Percentiles rank a stretch among this genome's conserved stretches.
Evolutionary conservation across 2,888 invertebrate genomes (phyloP).

Genomic region (Salpingus planirostris): DNA sequence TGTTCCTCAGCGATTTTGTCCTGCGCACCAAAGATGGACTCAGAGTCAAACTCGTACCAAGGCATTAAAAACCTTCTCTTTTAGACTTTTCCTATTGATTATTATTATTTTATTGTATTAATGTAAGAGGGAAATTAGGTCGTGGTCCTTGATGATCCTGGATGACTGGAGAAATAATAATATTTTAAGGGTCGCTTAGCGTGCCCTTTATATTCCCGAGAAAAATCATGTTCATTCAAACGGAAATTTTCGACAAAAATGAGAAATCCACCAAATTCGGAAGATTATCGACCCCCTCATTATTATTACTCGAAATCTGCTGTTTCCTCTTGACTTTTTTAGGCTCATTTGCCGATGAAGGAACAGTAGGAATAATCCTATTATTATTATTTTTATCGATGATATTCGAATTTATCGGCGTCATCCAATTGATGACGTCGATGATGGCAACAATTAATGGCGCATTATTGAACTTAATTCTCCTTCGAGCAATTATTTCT

Average conservation of each 20-base stretch:
- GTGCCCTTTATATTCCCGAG: constrained; percentile 70
- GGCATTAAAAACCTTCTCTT: constrained; percentile 2
- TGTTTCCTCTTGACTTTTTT: constrained; percentile 30
- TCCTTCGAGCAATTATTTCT: constrained; percentile 5
- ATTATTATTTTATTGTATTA: constrained; percentile 11
- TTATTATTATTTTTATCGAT: constrained; percentile 17
- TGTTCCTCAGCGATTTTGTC: no score
- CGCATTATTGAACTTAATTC: no score
- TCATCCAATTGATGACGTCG: constrained; percentile 62
- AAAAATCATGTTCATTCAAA: constrained; percentile 63
- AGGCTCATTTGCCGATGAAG: no score
- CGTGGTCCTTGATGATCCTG: constrained; percentile 8
- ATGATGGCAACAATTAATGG: no score
- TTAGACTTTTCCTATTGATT: constrained; percentile 2
- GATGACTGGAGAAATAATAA: no score
- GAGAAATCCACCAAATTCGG: constrained; percentile 36
- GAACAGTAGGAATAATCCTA: constrained; percentile 8
- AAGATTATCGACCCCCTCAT: constrained; percentile 22
- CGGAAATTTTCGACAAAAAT: constrained; percentile 37
- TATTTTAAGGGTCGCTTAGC: no score
- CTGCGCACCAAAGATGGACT: no score
- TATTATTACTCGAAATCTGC: no score
- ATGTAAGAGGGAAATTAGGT: constrained; percentile 9
- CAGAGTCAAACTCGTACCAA: no score
- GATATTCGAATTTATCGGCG: constrained; percentile 36